Evolutionary conservation across 2,888 invertebrate genomes (phyloP).

Genomic region (Xestoiulus laeticollis): DNA sequence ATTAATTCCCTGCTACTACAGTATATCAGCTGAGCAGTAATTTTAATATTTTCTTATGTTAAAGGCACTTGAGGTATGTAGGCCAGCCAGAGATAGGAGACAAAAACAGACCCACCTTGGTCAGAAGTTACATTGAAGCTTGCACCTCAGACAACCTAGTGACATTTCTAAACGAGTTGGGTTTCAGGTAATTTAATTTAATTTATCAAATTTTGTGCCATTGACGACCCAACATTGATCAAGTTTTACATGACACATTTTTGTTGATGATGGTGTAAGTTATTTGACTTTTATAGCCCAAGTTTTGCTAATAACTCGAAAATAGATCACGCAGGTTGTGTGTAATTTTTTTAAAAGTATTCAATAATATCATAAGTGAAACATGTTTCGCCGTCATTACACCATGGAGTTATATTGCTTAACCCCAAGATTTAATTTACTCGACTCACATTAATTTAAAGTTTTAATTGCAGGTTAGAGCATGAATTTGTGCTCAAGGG

Average conservation of each 20-base stretch:
- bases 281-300: too few species aligned
- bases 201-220: too few species aligned
- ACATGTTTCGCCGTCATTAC: too few species aligned
- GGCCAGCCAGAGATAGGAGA: slow-evolving; percentile 89
- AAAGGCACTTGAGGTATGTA: slow-evolving; percentile 84
- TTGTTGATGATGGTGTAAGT: too few species aligned
- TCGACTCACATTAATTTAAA: not conserved
- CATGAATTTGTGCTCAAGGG: slow-evolving; percentile 94
- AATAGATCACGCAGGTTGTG: too few species aligned
- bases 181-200: slow-evolving; percentile 68
- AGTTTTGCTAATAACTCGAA: too few species aligned
- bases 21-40: not conserved
- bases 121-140: slow-evolving; percentile 91
- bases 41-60: slow-evolving; percentile 21
- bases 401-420: too few species aligned
- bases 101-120: slow-evolving; percentile 86
- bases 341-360: too few species aligned
- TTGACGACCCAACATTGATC: too few species aligned
- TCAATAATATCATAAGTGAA: too few species aligned
- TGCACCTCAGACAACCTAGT: slow-evolving; percentile 89
- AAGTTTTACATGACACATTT: too few species aligned
- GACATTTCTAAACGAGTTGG: slow-evolving; percentile 91
- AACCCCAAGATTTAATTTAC: too few species aligned
- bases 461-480: slow-evolving; percentile 70
- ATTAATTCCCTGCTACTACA: not conserved